These are phyloP conservation scores for Argya squamiceps DNA, from an alignment of 2,797 vertebrate species.

Conservation along the genomic window DNA sequence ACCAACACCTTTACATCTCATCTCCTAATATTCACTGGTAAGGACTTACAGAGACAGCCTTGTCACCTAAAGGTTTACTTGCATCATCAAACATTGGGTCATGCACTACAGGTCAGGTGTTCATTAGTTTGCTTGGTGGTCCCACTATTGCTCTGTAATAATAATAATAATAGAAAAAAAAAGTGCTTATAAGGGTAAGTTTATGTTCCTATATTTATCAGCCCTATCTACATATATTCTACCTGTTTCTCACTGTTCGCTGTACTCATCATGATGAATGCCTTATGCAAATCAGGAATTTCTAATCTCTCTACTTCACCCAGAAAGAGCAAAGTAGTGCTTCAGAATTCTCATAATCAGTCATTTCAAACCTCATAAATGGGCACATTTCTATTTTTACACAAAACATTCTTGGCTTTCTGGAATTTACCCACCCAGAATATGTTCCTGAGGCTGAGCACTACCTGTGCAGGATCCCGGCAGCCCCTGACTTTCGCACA, in stretches of 20 bases:
- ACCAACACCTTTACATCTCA: not conserved
- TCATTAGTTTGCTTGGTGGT: not conserved
- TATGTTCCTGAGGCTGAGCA: not conserved
- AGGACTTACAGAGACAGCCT: not conserved
- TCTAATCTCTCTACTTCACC: not conserved
- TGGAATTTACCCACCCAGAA: not conserved
- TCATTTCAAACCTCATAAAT: not conserved
- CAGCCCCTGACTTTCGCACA: not conserved
- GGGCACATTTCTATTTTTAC: not conserved
- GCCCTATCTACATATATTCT: not conserved
- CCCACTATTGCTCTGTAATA: too few relatives aligned
- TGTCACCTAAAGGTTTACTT: not conserved
- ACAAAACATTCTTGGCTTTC: not conserved
- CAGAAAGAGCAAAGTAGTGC: not conserved
- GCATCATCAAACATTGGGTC: not conserved
- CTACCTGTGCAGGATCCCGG: not conserved
- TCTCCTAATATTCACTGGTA: not conserved
- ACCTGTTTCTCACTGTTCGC: not conserved
- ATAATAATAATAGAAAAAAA: not conserved
- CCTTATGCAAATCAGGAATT: not conserved
- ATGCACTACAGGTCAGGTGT: not conserved
- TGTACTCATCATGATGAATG: not conserved
- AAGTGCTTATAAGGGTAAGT: not conserved
- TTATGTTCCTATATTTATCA: not conserved
- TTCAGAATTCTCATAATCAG: not conserved